Conservation (phyloP, 37 sponge, comb jelly and placozoan genomes). For the Theonella swinhoei region DNA sequence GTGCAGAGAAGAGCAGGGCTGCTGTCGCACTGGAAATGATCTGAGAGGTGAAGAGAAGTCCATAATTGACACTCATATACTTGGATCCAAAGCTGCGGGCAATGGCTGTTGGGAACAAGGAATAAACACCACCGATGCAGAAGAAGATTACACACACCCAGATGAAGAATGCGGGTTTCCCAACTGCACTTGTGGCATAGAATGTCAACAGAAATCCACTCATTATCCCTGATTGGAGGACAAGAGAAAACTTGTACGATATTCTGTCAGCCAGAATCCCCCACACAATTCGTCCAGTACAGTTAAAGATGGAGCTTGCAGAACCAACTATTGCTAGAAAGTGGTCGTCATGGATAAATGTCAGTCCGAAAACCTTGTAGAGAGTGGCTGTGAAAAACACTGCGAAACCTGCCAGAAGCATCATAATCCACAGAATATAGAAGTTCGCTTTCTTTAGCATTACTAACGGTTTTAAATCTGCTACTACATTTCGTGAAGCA, state of each 20-base stretch:
- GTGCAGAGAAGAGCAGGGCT: slow-evolving; percentile 23
- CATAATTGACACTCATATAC: slow-evolving; percentile 76
- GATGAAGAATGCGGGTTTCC: slow-evolving; percentile 50
- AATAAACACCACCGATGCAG: slow-evolving; percentile 86
- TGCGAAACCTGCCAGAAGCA: slow-evolving; percentile 56
- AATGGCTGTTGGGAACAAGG: slow-evolving; percentile 70
- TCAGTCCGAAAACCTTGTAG: slow-evolving; percentile 73
- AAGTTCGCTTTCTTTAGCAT: slow-evolving; percentile 68
- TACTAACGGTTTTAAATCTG: slow-evolving; percentile 60
- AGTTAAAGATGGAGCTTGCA: slow-evolving; percentile 66
- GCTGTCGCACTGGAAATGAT: slow-evolving; percentile 36
- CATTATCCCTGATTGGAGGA: slow-evolving; percentile 40
- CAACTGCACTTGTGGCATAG: slow-evolving; percentile 18
- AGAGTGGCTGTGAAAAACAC: slow-evolving; percentile 49
- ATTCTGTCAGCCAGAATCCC: slow-evolving; percentile 64
- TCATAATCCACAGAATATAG: slow-evolving; percentile 82
- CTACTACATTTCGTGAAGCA: slow-evolving; percentile 16
- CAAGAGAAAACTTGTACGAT: slow-evolving; percentile 66
- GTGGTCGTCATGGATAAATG: slow-evolving; percentile 59
- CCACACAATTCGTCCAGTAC: slow-evolving; percentile 75
- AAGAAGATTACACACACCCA: slow-evolving; percentile 86
- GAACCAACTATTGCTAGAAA: slow-evolving; percentile 66
- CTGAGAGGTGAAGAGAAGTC: slow-evolving; percentile 72
- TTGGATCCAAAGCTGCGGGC: slow-evolving; percentile 73
- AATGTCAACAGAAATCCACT: slow-evolving; percentile 46